phyloP scores from a whole-genome alignment of 2,888 invertebrate genomes.

The Helicoverpa assulta region DNA sequence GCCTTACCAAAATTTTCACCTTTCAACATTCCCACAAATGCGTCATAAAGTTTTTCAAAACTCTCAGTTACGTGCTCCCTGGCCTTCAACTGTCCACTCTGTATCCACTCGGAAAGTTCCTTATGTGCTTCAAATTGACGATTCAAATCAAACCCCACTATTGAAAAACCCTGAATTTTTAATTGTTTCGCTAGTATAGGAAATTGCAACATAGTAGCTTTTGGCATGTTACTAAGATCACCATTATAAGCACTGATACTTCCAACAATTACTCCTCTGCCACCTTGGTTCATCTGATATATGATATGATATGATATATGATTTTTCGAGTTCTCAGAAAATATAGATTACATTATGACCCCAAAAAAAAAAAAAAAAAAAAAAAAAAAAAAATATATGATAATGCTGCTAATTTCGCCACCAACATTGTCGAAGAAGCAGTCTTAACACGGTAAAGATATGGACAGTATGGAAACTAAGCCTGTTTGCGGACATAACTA shows the following conservation, averaged over 20 bases:
- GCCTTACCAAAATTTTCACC: conserved; percentile 93
- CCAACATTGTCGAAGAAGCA: conserved; percentile 95
- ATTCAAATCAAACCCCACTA: conserved; percentile 65
- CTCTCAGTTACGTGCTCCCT: conserved; percentile 92
- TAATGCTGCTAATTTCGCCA: conserved; percentile 90
- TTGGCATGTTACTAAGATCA: conserved; percentile 63
- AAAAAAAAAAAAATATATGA: no score
- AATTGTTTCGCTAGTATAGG: conserved; percentile 89
- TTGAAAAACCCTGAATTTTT: conserved; percentile 92
- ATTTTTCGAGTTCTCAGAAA: no score
- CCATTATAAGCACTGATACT: conserved; percentile 79
- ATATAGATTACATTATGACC: no score
- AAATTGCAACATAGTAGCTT: conserved; percentile 87
- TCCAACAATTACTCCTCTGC: conserved; percentile 89
- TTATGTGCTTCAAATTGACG: conserved; percentile 90
- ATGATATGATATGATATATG: conserved; percentile 89
- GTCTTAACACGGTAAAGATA: no score
- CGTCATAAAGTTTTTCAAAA: conserved; percentile 92
- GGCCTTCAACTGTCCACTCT: conserved; percentile 91
- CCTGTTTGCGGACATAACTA: no score
- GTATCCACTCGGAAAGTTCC: conserved; percentile 90
- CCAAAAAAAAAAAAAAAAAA: no score
- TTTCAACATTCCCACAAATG: conserved; percentile 91
- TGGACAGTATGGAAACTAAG: no score
- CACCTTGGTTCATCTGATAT: conserved; percentile 89